phyloP scores from a whole-genome alignment of 2,113 vertebrate genomes.

The Austrofundulus limnaeus region DNA sequence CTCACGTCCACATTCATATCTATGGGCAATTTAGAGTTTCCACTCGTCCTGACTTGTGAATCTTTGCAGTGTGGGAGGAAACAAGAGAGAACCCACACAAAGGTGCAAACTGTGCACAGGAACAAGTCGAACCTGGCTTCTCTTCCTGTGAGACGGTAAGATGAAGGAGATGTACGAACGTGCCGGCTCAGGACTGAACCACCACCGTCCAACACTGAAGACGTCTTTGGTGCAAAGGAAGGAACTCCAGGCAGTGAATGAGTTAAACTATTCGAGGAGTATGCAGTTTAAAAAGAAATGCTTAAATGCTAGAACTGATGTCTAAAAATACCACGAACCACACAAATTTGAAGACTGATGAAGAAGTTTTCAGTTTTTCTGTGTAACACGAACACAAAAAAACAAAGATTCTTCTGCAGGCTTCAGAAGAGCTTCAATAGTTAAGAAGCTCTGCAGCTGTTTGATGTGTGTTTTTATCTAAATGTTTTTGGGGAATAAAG shows the following conservation, averaged over 20 bases:
- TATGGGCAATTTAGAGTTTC: constrained; percentile 56
- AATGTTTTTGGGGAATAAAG: too few relatives aligned
- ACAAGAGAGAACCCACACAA: constrained; percentile 56
- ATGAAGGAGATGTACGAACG: constrained; percentile 22
- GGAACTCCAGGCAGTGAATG: not conserved
- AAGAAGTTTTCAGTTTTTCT: too few relatives aligned
- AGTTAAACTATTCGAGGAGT: too few relatives aligned
- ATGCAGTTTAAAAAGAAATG: too few relatives aligned
- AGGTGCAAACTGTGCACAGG: constrained; percentile 35
- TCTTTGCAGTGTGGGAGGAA: constrained; percentile 52
- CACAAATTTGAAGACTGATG: too few relatives aligned
- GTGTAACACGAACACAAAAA: too few relatives aligned
- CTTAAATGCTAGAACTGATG: too few relatives aligned
- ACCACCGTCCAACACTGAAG: not conserved
- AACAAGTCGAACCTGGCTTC: constrained; percentile 51
- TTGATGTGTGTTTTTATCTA: too few relatives aligned
- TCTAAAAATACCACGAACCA: too few relatives aligned
- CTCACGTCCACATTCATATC: constrained; percentile 48
- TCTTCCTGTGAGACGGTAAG: constrained; percentile 20
- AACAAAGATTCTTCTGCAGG: too few relatives aligned
- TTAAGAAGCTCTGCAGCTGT: too few relatives aligned
- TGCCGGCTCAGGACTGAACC: constrained; percentile 1
- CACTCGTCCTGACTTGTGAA: constrained; percentile 42
- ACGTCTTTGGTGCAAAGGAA: not conserved
- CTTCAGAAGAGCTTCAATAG: too few relatives aligned